phyloP scores from a whole-genome alignment of 2,113 vertebrate genomes.

The Sinocyclocheilus anophthalmus region DNA sequence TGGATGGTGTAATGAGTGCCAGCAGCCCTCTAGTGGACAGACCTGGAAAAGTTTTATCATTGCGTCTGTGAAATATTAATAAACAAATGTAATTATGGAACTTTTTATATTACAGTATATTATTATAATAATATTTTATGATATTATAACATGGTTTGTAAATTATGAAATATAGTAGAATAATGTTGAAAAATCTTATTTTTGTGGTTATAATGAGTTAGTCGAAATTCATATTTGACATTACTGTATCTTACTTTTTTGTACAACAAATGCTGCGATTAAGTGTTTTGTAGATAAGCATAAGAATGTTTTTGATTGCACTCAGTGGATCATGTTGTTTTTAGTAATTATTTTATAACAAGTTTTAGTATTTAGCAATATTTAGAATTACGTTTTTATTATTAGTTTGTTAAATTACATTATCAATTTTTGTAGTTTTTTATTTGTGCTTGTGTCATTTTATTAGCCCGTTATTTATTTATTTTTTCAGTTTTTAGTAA shows the following conservation, averaged over 20 bases:
- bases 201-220: not conserved
- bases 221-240: not conserved
- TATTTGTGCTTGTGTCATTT: too few species aligned
- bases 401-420: too few species aligned
- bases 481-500: not conserved
- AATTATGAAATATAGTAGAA: not conserved
- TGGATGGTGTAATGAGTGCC: not conserved
- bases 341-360: not conserved
- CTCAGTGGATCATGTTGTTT: not conserved
- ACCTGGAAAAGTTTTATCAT: not conserved
- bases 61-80: not conserved
- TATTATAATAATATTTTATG: not conserved
- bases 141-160: not conserved
- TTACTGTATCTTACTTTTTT: not conserved
- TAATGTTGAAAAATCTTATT: not conserved
- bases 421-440: not conserved
- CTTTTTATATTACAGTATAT: too few species aligned
- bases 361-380: not conserved
- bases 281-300: not conserved
- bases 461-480: not conserved
- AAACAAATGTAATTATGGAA: too few species aligned
- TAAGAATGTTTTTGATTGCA: not conserved
- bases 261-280: not conserved
- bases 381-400: too few species aligned
- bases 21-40: slow-evolving; percentile 14